phyloP scores from a whole-genome alignment of 2,888 invertebrate species.

The Frankliniella fusca region DNA sequence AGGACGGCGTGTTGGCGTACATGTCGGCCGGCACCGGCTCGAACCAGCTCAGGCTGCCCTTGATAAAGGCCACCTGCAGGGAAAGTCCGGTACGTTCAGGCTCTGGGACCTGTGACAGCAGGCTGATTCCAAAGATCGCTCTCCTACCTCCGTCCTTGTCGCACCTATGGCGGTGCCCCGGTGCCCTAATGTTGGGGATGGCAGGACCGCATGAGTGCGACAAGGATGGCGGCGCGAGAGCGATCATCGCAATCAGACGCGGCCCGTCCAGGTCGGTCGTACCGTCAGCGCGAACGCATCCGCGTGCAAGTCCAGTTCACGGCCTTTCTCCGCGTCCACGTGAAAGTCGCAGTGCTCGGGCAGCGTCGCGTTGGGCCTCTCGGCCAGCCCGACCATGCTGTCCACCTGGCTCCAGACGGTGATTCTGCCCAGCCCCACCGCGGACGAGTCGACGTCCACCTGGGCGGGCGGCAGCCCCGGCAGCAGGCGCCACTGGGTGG shows the following conservation, averaged over 20 bases:
- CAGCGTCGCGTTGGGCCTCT: neutral
- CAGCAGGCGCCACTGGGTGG: neutral
- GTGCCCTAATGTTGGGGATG: too few relatives aligned
- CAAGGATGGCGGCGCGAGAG: too few relatives aligned
- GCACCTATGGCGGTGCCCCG: too few relatives aligned
- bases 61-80: neutral
- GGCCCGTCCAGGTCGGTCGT: neutral
- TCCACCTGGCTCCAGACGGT: conserved; percentile 12
- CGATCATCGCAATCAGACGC: neutral
- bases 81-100: neutral
- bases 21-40: neutral
- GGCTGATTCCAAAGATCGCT: neutral
- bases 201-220: too few relatives aligned
- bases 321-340: neutral
- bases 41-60: neutral
- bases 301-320: neutral
- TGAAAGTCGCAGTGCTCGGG: neutral
- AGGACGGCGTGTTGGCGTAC: neutral
- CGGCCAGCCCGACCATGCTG: neutral
- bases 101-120: too few relatives aligned
- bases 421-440: neutral
- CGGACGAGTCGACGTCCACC: neutral
- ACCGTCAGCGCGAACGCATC: neutral
- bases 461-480: neutral
- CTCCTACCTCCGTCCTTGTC: too few relatives aligned